Evolutionary conservation across 1,140 invertebrate species (phyloP).

Genomic region (Ridgeia piscesae): DNA sequence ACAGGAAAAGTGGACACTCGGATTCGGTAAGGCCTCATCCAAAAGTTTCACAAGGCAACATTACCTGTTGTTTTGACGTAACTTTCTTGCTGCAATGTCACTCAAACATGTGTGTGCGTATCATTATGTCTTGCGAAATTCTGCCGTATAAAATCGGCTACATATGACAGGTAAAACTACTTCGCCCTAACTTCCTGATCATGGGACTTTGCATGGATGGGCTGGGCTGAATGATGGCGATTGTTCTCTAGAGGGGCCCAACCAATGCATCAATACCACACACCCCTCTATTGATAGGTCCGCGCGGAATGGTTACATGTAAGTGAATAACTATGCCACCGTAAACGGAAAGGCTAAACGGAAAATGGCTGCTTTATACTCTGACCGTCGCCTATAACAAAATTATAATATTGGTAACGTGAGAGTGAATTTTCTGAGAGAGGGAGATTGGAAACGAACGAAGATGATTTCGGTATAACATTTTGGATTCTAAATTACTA

Average conservation of each 20-base stretch:
- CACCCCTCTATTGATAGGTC: not conserved
- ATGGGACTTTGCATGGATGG: not conserved
- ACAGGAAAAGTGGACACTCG: not conserved
- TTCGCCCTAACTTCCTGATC: constrained; percentile 3
- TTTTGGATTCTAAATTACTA: too few species aligned
- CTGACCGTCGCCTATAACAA: too few species aligned
- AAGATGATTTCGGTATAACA: too few species aligned
- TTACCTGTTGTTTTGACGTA: not conserved
- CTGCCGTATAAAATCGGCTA: not conserved
- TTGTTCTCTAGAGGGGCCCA: not conserved
- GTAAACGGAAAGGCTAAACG: not conserved
- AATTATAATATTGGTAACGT: too few species aligned
- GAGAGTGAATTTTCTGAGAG: too few species aligned
- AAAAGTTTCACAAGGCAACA: not conserved
- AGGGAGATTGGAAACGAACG: too few species aligned
- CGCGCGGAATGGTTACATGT: not conserved
- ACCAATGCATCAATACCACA: not conserved
- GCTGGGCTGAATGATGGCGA: constrained; percentile 3
- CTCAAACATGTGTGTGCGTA: not conserved
- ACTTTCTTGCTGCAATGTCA: not conserved
- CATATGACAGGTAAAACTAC: constrained; percentile 1
- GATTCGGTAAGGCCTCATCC: not conserved
- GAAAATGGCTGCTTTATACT: not conserved
- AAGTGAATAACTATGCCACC: not conserved
- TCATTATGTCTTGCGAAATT: not conserved